A percentile compares a stretch with the other conserved stretches of the same genome.
Conservation (phyloP, 2,113 vertebrate genomes). For the Notarius quadriscutis region DNA sequence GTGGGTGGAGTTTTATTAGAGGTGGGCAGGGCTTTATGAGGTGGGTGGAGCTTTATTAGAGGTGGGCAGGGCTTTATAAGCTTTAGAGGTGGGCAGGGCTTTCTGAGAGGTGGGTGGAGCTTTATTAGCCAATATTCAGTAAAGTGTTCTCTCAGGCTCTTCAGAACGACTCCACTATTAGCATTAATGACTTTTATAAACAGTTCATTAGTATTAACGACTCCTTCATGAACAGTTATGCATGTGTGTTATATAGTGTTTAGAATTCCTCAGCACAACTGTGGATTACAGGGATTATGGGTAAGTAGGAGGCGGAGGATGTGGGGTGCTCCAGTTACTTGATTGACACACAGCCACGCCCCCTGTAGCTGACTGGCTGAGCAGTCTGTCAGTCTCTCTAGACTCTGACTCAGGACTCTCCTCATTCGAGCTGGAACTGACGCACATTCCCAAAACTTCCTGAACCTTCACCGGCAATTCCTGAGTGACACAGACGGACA, state of each 20-base stretch:
- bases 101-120: neutral
- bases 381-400: constrained; percentile 56
- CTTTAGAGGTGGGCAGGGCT: neutral
- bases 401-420: constrained; percentile 59
- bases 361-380: constrained; percentile 49
- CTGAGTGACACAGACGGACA: constrained; percentile 50
- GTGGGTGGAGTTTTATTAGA: neutral
- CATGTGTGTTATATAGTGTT: neutral
- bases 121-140: neutral
- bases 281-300: constrained; percentile 50
- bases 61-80: neutral
- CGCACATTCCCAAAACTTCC: constrained; percentile 69
- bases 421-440: constrained; percentile 60
- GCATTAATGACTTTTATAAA: neutral
- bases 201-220: neutral
- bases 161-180: neutral
- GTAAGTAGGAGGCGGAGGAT: constrained; percentile 51
- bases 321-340: neutral
- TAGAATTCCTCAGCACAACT: neutral
- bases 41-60: neutral
- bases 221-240: neutral
- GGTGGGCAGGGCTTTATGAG: neutral
- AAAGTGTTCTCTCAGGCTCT: neutral
- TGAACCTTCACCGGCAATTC: constrained; percentile 72
- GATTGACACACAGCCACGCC: constrained; percentile 42